Base-by-base conservation (phyloP, 2,888 invertebrate species). In the Caenorhabditis sulstoni region DNA sequence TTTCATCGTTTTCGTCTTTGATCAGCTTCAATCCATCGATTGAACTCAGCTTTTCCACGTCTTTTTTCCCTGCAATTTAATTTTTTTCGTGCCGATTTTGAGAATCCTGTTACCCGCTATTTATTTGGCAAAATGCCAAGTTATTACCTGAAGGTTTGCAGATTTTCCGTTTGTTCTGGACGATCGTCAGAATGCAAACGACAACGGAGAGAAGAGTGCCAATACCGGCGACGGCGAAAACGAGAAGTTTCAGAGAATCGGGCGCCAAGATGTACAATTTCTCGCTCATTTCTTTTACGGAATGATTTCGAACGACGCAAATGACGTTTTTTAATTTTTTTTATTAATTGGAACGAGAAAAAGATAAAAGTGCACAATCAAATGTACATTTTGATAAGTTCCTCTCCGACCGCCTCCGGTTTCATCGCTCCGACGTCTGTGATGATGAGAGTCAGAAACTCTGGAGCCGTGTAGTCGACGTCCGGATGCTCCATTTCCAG, bases 381-480 rank as follows among this genome's bases (percentile, higher is more conserved):
- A 20, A 70, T 93, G 92, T 99, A 99, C 81, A 99, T 92, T 92
- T 97, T 96, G 81, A 99, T 96, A 22, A 99, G 93, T 92, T 97
- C 96, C 90, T 98, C 98, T 91, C 97, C 96, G 29, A 99, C 96
- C 59, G 97, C 98, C 0, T 97, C 95, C 0, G 99, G 96, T 1
- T 97, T 96, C 23, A 99, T 92, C 80, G 97, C 95, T 1, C 98
- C 99, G 79, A 98, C 92, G 91, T 99, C 98, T 0, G 97, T 98
- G 90, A 98, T 96, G 29, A 99, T 92, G 35, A 98, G 92, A 11
- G 66, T 76, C 12, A 61, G 39, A 18, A 79, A 75, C 23, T 94
- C 93, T 0, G 99, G 98, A 0, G 97, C 96, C 0, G 98, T 99
- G 91, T 98, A 99, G 92, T 99, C 99, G 0, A 98, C 96, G 65